Evolutionary conservation across 2,888 invertebrate genomes (phyloP).

Genomic region (Polydrusus tereticollis): DNA sequence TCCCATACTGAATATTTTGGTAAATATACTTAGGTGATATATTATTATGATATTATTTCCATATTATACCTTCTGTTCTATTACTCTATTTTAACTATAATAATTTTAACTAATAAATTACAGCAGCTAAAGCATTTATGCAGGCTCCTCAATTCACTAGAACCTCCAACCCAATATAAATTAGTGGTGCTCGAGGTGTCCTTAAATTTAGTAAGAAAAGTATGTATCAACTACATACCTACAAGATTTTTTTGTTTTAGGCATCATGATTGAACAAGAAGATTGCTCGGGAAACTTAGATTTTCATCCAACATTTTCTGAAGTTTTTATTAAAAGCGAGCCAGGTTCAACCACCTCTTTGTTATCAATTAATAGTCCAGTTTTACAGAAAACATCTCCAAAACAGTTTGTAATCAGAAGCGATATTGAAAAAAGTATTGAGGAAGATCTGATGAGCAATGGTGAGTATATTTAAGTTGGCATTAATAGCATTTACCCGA

Average conservation of each 20-base stretch:
- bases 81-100: too few species aligned
- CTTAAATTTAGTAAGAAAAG: too few species aligned
- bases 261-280: background rate
- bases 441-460: background rate
- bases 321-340: constrained; percentile 35
- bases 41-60: too few species aligned
- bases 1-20: too few species aligned
- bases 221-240: background rate
- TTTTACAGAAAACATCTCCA: constrained; percentile 23
- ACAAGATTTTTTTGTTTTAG: background rate
- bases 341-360: constrained; percentile 18
- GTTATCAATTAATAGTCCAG: constrained; percentile 23
- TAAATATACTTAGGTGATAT: too few species aligned
- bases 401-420: constrained; percentile 13
- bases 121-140: too few species aligned
- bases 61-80: too few species aligned
- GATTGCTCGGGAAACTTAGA: background rate
- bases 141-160: too few species aligned
- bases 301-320: constrained; percentile 12
- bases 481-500: background rate
- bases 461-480: background rate
- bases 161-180: too few species aligned
- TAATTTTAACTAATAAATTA: too few species aligned
- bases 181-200: too few species aligned
- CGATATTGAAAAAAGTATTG: background rate